Percentiles rank a stretch among this genome's conserved stretches.
phyloP scores from a whole-genome alignment of 2,113 vertebrate species.

The Brienomyrus longianalis region DNA sequence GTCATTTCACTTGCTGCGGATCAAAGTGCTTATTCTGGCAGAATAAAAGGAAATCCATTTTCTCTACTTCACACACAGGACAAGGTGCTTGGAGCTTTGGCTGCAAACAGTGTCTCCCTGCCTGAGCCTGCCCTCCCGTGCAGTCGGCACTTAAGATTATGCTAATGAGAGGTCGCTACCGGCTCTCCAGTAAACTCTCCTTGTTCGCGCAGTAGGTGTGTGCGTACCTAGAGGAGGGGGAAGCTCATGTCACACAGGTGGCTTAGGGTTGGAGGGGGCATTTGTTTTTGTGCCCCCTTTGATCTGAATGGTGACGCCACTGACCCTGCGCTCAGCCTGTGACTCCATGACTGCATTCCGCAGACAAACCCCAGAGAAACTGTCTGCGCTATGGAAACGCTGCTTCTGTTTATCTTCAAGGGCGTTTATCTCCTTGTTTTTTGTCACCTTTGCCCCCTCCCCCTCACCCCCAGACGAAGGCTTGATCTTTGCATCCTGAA shows the following conservation, averaged over 20 bases:
- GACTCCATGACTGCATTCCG: background rate
- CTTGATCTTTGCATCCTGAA: background rate
- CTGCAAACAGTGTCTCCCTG: background rate
- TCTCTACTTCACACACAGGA: background rate
- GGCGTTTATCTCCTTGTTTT: background rate
- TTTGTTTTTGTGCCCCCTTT: background rate
- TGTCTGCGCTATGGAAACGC: background rate
- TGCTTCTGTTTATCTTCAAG: background rate
- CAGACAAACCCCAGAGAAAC: background rate
- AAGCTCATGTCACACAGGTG: background rate
- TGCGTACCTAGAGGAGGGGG: background rate
- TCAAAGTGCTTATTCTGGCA: conserved; percentile 19
- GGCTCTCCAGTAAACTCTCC: background rate
- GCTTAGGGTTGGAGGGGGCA: background rate
- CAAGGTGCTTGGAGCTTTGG: background rate
- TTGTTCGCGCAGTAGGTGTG: background rate
- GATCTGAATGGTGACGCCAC: background rate
- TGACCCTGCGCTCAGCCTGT: background rate
- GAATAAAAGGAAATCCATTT: conserved; percentile 23
- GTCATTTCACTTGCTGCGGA: background rate
- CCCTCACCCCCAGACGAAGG: background rate
- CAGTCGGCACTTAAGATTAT: background rate
- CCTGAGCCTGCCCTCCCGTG: conserved; percentile 6
- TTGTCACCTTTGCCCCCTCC: background rate
- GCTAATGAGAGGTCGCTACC: background rate